A percentile compares a stretch with the other conserved stretches of the same genome.
Conservation (phyloP, 2,797 vertebrate genomes). For the Sebastes iracundus region DNA sequence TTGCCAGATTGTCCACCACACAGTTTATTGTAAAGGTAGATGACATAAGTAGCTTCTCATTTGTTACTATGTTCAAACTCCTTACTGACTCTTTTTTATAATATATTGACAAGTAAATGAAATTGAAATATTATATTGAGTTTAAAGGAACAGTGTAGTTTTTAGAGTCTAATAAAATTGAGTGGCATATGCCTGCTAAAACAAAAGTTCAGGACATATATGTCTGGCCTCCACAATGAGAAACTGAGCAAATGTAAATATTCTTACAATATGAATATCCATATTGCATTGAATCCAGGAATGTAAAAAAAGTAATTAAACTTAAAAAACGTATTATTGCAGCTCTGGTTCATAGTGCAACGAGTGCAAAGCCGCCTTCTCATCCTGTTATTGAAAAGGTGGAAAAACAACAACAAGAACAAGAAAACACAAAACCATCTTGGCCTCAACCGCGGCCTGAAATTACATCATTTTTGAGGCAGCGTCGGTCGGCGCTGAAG, state of each 20-base stretch:
- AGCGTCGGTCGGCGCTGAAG: background rate
- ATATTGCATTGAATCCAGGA: background rate
- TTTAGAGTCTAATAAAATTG: background rate
- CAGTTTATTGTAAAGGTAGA: background rate
- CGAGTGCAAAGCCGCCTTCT: background rate
- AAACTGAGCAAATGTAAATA: background rate
- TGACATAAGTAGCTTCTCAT: background rate
- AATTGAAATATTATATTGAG: background rate
- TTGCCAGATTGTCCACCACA: background rate
- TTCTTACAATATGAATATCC: background rate
- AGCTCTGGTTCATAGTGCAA: background rate
- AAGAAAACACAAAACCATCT: background rate
- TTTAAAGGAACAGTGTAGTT: background rate
- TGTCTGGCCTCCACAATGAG: background rate
- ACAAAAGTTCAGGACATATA: background rate
- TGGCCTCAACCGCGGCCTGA: background rate
- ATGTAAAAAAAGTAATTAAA: background rate
- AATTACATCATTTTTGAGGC: background rate
- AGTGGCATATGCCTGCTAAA: background rate
- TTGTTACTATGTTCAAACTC: background rate
- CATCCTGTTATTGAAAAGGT: background rate
- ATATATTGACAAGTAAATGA: background rate
- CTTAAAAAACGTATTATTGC: background rate
- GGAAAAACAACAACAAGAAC: background rate
- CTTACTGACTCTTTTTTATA: background rate